These are phyloP conservation scores for Gasteruption jaculator DNA, from an alignment of 2,888 invertebrate genomes.

Conservation along the genomic window DNA sequence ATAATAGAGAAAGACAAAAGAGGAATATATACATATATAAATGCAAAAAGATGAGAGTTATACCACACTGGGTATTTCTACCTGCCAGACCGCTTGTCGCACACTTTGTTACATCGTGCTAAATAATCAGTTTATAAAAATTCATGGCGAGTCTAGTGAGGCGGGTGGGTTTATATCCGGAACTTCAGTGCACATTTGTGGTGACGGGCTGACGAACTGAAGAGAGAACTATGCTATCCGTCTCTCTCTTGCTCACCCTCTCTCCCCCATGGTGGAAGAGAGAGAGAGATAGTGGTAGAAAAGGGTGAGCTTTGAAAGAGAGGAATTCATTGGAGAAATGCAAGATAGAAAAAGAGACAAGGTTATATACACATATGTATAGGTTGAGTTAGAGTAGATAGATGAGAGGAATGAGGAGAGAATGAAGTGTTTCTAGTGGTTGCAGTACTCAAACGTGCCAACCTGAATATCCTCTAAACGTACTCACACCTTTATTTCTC, in stretches of 20 bases:
- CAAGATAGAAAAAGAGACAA: slow-evolving; percentile 11
- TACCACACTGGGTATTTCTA: slow-evolving; percentile 2
- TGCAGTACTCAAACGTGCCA: slow-evolving; percentile 33
- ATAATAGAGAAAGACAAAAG: no score
- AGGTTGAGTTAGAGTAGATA: no score
- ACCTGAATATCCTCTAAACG: slow-evolving; percentile 27
- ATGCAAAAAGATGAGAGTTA: background rate
- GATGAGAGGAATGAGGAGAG: slow-evolving; percentile 18
- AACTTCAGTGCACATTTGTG: slow-evolving; percentile 18
- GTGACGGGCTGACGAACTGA: slow-evolving; percentile 28
- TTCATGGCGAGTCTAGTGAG: slow-evolving; percentile 36
- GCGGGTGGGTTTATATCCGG: slow-evolving; percentile 29
- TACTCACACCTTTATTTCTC: slow-evolving; percentile 7
- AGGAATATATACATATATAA: no score
- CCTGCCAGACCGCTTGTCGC: background rate
- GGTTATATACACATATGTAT: no score
- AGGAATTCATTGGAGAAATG: background rate
- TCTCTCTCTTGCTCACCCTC: no score
- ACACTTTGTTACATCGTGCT: slow-evolving; percentile 45
- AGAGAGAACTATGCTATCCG: slow-evolving; percentile 19
- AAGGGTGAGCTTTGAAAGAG: background rate
- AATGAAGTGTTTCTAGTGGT: slow-evolving; percentile 30
- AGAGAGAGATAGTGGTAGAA: slow-evolving; percentile 2
- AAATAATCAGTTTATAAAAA: slow-evolving; percentile 50
- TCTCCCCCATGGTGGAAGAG: no score